Conservation (phyloP, 2,888 invertebrate genomes). For the Brachylomia viminalis region DNA sequence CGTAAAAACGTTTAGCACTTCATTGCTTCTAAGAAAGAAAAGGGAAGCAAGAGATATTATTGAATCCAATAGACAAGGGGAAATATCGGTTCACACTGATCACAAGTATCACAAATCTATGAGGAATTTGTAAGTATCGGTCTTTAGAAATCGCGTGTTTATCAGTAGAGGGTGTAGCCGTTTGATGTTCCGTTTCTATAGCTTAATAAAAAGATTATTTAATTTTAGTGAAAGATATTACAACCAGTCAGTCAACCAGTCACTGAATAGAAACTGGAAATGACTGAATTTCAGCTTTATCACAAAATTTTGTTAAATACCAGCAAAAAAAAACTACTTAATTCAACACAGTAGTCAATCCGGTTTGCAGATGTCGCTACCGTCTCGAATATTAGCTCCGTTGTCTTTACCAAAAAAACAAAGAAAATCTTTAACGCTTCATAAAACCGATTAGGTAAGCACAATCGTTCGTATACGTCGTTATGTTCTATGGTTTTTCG, state of each 20-base stretch:
- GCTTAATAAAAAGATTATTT: not conserved
- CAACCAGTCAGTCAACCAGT: not conserved
- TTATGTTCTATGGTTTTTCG: conserved; percentile 69
- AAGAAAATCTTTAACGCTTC: conserved; percentile 59
- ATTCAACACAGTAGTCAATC: not conserved
- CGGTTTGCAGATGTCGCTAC: not conserved
- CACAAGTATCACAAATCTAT: not conserved
- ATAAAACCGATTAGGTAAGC: conserved; percentile 68
- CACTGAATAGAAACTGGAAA: not conserved
- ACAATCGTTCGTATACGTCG: conserved; percentile 63
- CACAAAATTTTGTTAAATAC: not conserved
- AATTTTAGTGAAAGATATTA: too few species aligned
- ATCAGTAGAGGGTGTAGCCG: not conserved
- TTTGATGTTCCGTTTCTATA: not conserved
- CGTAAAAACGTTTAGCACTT: not conserved
- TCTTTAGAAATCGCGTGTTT: not conserved
- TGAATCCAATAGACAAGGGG: not conserved
- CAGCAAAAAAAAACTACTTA: not conserved
- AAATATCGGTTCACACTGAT: not conserved
- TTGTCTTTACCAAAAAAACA: conserved; percentile 47
- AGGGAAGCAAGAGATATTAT: not conserved
- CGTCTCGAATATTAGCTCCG: not conserved
- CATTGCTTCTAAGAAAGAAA: not conserved
- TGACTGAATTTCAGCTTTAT: not conserved
- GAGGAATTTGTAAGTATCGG: not conserved